Base-by-base conservation (phyloP, 2,797 vertebrate species). In the Rhinogobio ventralis region DNA sequence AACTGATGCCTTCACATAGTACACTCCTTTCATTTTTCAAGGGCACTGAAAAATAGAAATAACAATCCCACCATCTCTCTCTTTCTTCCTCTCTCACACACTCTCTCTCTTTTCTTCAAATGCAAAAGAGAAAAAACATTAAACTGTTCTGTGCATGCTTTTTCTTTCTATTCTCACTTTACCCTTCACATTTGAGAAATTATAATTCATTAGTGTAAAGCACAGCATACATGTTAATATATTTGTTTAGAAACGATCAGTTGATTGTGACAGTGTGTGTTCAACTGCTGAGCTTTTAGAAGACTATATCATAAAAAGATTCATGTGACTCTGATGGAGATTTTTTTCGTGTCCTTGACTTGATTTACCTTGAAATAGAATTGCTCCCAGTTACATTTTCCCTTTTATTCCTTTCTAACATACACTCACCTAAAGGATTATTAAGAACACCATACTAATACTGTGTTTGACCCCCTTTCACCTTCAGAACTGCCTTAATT, bases 1-100 rank as follows among this genome's bases (percentile, higher is more conserved):
- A 88, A 87, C 86, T 66, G 79, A 76, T 30, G 81, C 85, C 71
- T 81, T 80, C 55, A 75, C 86, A 88, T 66, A 84, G 80, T 30
- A 80, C 71, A 67, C 45, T 88, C 71, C 57, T 83, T 89, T 89
- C 69, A 86, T 85, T 86, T 62, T 71, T 88, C 90, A 91, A 90
- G 86, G 89, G 83, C 86, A 85, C 67, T 55, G 77, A 67, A 62
- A 85, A 86, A 85, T 28, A 53, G 36, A 67, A 81, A 68, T 53
- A 88, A 81, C 51, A 51, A 76, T 84, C 60, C 69, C 57, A 71
- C 74, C 15, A 72, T 79, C 42, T 76, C 77, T 64, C n/a, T 66
- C 39, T 76, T 14, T 83, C 39, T 76, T 2, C 64, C 51, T 86
- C 23, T 66, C 55, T 45, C 42, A n/a, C 64, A 33, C 57, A 55